Evolutionary conservation across 2,888 invertebrate species (phyloP), one percentile per base, ranked within the genome.

Genomic region (Drymonia ruficornis): DNA sequence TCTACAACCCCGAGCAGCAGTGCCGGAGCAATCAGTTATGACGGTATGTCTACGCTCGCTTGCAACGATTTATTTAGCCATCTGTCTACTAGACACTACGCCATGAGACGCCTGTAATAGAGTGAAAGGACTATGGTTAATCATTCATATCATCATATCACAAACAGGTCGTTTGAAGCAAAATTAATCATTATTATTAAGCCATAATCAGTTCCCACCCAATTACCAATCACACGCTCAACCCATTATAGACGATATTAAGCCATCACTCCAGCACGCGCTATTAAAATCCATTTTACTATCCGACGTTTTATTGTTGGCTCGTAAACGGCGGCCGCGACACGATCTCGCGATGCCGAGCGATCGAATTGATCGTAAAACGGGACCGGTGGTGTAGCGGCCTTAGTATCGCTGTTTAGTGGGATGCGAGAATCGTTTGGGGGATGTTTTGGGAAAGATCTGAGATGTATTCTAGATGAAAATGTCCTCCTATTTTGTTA

Each of bases 211-310:
- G n/a, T n/a, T 56, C 53, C 44, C 42, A 29, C 9, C 55, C 63
- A 62, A 67, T 72, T 64, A 71, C 59, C 60, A 49, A 52, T 45
- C 49, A 44, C 55, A 47, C 29, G 53, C 53, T 50, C 58, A 53
- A 54, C 59, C 56, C 49, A 47, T 52, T 48, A 70, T 60, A 56
- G 59, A 56, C 59, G 58, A 67, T 72, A 78, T 75, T 66, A 66
- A 74, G 73, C 70, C 73, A 76, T 80, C 67, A 77, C 73, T 77
- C 70, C 73, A 74, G 76, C 76, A 71, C 65, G 70, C 69, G 63
- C 70, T 73, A 79, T 86, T 84, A 85, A 84, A 84, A 80, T 78
- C 82, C 72, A 81, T 84, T 85, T 82, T 78, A 81, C 76, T 81
- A 73, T 81, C 78, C 83, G 63, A 61, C 72, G 74, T 80, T 84